Percentiles rank a stretch among this genome's conserved stretches.
These are phyloP conservation scores for Neomonachus schauinslandi DNA, from an alignment of 2,113 vertebrate species.

Conservation along the genomic window DNA sequence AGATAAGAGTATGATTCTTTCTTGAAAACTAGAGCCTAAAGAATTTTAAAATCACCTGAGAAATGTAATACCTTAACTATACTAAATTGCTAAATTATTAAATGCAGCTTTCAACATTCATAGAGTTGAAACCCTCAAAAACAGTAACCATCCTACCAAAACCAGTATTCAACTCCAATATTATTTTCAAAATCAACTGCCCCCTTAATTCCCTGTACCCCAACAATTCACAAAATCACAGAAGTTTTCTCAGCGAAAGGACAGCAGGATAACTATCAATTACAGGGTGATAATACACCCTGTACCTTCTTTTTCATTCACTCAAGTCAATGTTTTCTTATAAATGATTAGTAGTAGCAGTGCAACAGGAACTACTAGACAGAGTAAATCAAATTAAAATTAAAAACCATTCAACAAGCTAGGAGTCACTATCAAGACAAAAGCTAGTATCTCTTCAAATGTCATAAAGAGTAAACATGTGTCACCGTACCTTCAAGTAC, in stretches of 20 bases:
- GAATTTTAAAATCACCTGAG: background rate
- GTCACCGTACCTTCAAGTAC: conserved; percentile 94
- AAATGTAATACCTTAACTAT: background rate
- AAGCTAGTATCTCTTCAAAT: background rate
- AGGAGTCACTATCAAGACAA: background rate
- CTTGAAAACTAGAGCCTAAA: conserved; percentile 20
- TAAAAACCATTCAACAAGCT: background rate
- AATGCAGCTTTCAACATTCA: background rate
- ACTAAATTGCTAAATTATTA: background rate
- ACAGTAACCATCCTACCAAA: background rate
- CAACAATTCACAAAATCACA: background rate
- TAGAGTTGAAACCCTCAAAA: background rate
- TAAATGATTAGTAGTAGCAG: background rate
- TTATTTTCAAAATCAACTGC: background rate
- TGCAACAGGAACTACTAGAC: background rate
- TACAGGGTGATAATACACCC: background rate
- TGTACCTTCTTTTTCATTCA: background rate
- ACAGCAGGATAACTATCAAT: background rate
- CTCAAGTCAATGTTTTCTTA: background rate
- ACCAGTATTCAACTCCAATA: background rate
- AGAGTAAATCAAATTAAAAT: background rate
- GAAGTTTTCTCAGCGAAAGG: background rate
- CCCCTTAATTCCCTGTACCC: background rate
- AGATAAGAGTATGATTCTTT: background rate
- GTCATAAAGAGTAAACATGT: conserved; percentile 58